Base-by-base conservation (phyloP, 2,797 vertebrate genomes). In the Phalanger gymnotis region DNA sequence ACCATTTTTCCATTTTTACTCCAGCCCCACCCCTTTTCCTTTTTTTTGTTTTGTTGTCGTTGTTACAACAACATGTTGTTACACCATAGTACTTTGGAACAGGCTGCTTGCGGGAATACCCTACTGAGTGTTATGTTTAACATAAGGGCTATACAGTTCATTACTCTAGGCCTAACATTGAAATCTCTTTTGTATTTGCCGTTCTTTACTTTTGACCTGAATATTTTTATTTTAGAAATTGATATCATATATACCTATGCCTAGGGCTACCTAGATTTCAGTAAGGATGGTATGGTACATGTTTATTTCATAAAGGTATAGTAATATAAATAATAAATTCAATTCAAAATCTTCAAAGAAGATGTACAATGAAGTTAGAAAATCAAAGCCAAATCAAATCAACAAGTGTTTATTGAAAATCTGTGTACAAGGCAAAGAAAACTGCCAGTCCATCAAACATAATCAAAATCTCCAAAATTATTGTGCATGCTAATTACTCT, bases 291-390 rank as follows among this genome's bases (percentile, higher is more conserved):
- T 92, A 53, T 53, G 22, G 51, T n/a, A 92, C 40, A 27, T 95
- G 47, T 31, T 34, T 91, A 91, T 53, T 54, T 53, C 34, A 54
- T 34, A 92, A 81, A 94, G 28, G 93, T 53, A 87, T 0, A 91
- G 52, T 81, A 51, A 96, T 91, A 40, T 91, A 94, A 91, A 6
- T 94, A 93, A 93, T 73, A 4, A 31, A 40, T 92, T 92, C 7
- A 47, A 94, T 92, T 94, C 56, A 91, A 93, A 95, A 53, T 96
- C 93, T 92, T 96, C 61, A 91, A 90, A 89, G 30, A 90, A 93
- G 92, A 90, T 19, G 53, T 54, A 34, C 30, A 57, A 12, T 55
- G 52, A 5, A 81, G 54, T 57, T 51, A n/a, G 55, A 47, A 92
- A 95, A 91, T 51, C 73, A 87, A 87, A 47, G 7, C 73, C 25